phyloP scores from a whole-genome alignment of 2,113 vertebrate genomes.

The Dicaeum eximium region DNA sequence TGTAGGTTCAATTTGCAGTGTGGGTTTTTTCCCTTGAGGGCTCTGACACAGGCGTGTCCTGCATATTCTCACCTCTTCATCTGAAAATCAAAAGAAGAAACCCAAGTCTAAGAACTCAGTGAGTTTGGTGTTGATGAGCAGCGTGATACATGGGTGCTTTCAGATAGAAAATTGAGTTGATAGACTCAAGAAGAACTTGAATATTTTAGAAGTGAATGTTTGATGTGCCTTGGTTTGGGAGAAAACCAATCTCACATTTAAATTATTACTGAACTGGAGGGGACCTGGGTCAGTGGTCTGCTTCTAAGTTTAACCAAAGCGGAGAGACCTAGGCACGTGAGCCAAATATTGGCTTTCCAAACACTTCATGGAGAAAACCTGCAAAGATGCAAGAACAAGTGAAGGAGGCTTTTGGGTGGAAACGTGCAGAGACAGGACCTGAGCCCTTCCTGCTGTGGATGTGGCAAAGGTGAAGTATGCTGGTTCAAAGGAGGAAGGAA shows the following conservation, averaged over 20 bases:
- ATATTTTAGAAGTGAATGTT: not conserved
- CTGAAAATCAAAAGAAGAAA: not conserved
- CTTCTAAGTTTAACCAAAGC: not conserved
- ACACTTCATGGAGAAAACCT: not conserved
- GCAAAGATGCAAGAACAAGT: not conserved
- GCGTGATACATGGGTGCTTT: not conserved
- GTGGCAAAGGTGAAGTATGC: not conserved
- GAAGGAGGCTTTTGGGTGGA: not conserved
- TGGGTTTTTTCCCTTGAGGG: not conserved
- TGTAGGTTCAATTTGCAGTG: not conserved
- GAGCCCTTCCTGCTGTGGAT: not conserved
- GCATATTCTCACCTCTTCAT: accelerated
- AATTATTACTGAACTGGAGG: not conserved
- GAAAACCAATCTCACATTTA: not conserved
- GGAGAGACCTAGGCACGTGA: accelerated
- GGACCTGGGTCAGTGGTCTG: not conserved
- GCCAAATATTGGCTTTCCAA: not conserved
- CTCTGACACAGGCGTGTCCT: not conserved
- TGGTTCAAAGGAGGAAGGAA: not conserved
- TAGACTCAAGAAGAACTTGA: not conserved
- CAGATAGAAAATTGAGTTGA: not conserved
- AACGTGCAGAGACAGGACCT: not conserved
- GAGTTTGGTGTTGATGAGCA: not conserved
- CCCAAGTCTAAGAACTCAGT: not conserved
- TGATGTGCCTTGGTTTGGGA: not conserved